Base-by-base conservation (phyloP, 2,888 invertebrate genomes). In the Melinopterus prodromus region DNA sequence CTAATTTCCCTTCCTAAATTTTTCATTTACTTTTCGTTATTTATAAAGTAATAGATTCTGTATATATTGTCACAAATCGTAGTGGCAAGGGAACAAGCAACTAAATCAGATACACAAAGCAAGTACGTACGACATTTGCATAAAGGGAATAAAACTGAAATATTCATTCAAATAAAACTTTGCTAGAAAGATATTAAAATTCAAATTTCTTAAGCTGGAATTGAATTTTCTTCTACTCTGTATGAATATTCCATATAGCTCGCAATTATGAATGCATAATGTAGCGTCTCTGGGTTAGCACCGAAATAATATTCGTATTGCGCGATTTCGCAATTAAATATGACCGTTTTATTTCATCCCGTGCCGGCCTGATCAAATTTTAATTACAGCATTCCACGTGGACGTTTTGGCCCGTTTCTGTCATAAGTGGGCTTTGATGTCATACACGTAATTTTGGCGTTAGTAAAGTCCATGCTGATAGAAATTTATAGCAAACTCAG, bases 201-300 rank as follows among this genome's bases (percentile, higher is more conserved):
- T 53, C 53, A 53, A 53, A 53, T 53, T 53, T 53, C 53, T 53
- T 53, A 53, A 53, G 12, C 53, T 9, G 12, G 12, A 53, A 53
- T 53, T 53, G 53, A 53, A 53, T 53, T 53, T 53, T 53, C 53
- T 53, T 53, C 53, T 53, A 53, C 53, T 53, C 53, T 53, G 53
- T 53, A 53, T 53, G 53, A 53, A 53, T 53, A 53, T 53, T 53
- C 53, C 53, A 53, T 53, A 53, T 53, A 9, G 9, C 12, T 53
- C 12, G 53, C 53, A 12, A 53, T 53, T 53, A 53, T 53, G 53
- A 53, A 53, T 53, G 53, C 12, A 53, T 53, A 53, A 53, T 53
- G 9, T 53, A 53, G 1, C 53, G 53, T 53, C 53, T 53, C 53
- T 53, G 53, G 5, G 12, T 53, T 53, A 53, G 53, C 53, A 53